Conservation (phyloP, 2,888 invertebrate species). For the Heteromyza rotundicornis region DNA sequence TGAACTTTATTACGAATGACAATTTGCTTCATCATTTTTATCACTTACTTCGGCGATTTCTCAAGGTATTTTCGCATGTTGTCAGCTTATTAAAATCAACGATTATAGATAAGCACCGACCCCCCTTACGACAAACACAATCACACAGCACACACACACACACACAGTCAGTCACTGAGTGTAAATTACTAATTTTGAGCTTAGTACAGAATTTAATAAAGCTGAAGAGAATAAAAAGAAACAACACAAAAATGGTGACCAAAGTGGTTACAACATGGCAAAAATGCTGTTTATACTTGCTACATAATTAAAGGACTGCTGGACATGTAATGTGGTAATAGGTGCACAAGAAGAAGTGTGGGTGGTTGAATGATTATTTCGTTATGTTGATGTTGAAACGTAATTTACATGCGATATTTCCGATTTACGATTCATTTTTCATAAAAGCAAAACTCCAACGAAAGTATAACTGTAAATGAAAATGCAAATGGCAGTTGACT, state of each 20-base stretch:
- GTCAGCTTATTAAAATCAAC: slow-evolving; percentile 41
- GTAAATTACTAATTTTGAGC: slow-evolving; percentile 19
- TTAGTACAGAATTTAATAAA: no score
- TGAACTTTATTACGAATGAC: neutral
- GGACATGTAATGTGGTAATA: no score
- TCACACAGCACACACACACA: neutral
- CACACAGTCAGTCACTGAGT: slow-evolving; percentile 6
- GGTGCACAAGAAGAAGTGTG: neutral
- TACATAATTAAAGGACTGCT: neutral
- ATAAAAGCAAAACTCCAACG: slow-evolving; percentile 15
- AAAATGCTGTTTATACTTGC: no score
- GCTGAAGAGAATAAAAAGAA: no score
- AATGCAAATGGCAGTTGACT: slow-evolving; percentile 5
- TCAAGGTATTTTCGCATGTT: slow-evolving; percentile 40
- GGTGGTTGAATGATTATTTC: slow-evolving; percentile 6
- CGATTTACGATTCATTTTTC: slow-evolving; percentile 36
- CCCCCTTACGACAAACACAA: neutral
- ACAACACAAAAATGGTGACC: neutral
- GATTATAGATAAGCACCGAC: slow-evolving; percentile 28
- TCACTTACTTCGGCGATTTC: neutral
- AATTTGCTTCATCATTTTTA: slow-evolving; percentile 5
- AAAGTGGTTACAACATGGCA: neutral
- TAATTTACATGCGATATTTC: slow-evolving; percentile 44
- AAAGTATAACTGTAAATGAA: slow-evolving; percentile 14
- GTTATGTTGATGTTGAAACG: slow-evolving; percentile 42